Conservation (phyloP, 1,140 invertebrate species). For the Drosophila trapezifrons region DNA sequence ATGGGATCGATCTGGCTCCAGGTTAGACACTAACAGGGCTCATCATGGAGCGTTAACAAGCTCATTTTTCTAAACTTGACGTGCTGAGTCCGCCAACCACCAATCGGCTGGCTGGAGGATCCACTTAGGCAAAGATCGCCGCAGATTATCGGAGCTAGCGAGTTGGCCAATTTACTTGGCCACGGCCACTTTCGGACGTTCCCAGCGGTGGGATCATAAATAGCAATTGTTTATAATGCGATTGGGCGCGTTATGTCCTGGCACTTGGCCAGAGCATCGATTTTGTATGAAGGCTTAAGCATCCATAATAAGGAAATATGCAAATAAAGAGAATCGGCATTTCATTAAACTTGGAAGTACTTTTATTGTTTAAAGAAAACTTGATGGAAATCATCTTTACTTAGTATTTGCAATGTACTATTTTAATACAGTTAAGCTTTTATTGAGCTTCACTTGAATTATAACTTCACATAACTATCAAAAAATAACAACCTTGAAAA, state of each 20-base stretch:
- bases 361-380: too few relatives aligned
- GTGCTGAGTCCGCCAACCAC: conserved; percentile 52
- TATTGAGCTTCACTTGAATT: too few relatives aligned
- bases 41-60: conserved; percentile 84
- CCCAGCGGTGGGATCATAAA: conserved; percentile 51
- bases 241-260: conserved; percentile 45
- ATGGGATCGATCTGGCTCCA: conserved; percentile 61
- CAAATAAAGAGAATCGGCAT: background rate
- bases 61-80: conserved; percentile 83
- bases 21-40: conserved; percentile 83
- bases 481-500: too few relatives aligned
- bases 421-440: too few relatives aligned
- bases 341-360: background rate
- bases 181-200: conserved; percentile 38
- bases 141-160: conserved; percentile 27
- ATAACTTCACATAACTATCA: too few relatives aligned
- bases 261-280: conserved; percentile 20
- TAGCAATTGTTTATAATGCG: conserved; percentile 54
- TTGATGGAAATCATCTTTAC: background rate
- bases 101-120: conserved; percentile 13
- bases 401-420: background rate
- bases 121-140: conserved; percentile 49
- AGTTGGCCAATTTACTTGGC: conserved; percentile 40
- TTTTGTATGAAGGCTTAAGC: background rate
- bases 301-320: background rate